Evolutionary conservation across 2,888 invertebrate species (phyloP), one percentile per base, ranked within the genome.

Genomic region (Colletes collaris): DNA sequence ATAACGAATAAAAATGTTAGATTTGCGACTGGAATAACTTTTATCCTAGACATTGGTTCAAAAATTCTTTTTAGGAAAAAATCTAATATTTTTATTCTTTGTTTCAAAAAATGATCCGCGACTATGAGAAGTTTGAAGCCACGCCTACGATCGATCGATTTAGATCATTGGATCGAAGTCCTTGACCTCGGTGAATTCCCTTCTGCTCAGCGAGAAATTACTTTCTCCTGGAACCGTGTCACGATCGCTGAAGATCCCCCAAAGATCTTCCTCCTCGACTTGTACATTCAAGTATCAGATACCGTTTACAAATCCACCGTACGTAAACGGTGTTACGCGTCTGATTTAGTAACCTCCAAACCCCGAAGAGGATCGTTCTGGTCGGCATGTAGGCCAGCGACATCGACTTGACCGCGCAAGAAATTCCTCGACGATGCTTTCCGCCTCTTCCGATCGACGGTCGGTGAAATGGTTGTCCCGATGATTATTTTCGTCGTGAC

Each of bases 291-390:
- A 67, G 66, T 82, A 52, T 50, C 69, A 58, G 67, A 52, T 49
- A 37, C 56, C 65, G 50, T 55, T 60, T 75, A 55, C 60, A 75
- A 65, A 64, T 60, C 59, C 44, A 55, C 53, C 27, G 55, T 52
- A 52, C 35, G 80, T 65, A 16, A 79, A 84, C 81, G 60, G 50
- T 84, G 82, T 71, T 79, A 66, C 76, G 76, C 46, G 50, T 78
- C 79, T 64, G 76, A 81, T 84, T 80, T 71, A 64, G 75, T 77
- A 76, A 82, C 79, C 76, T 70, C 62, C 40, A 76, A 80, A 68
- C 60, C 71, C 11, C 74, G 71, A 79, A 74, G 55, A 55, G 37
- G 73, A 74, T 72, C 56, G 62, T 66, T 60, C 62, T 66, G 52
- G 50, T n/a, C 53, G 44, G 37, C 68, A 68, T 75, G 74, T 79